Evolutionary conservation across 2,888 invertebrate species (phyloP), one percentile per base, ranked within the genome.

Genomic region (Platycnemis pennipes): DNA sequence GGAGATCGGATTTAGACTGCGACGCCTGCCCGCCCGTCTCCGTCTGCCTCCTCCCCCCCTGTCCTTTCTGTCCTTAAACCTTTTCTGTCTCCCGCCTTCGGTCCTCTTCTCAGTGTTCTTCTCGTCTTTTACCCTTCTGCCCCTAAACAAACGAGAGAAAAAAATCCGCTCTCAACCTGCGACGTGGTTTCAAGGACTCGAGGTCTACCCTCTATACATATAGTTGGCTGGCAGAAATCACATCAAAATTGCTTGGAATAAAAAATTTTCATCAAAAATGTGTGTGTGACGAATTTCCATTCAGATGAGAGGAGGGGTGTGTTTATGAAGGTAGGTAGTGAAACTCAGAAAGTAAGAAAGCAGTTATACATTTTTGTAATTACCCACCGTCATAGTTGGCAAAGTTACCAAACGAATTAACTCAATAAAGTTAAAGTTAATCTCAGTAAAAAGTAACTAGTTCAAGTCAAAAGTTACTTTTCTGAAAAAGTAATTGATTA

Each of bases 1-100:
- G 89, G 56, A 56, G 89, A 89, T 89, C 89, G 42, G 89, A 89
- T 89, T 89, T 56, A 89, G 56, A 56, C 89, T 56, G 89, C 89
- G 77, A 77, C 77, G 77, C 31, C 77, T 63, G 63, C 53, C 89
- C 89, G 13, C 45, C 87, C 22, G 37, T 86, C 86, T 86, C 44
- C 37, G 42, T 42, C 86, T 86, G 37, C 86, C 63, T 63, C 86
- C 86, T 11, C 42, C 13, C 44, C 42, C n/a, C 26, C 5, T n/a
- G 37, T 44, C 2, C 87, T 22, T 44, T 46, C 87, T 87, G 26
- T 45, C 87, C 87, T n/a, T n/a, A 37, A 11, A 45, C 87, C 87
- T 46, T 87, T 87, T 46, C 87, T 26, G 89, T 56, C 56, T 89
- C 89, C 56, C 53, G n/a, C 88, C 88, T n/a, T 7, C 11, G 53